These are phyloP conservation scores for Phenganax stokvisi DNA, from an alignment of 92 coral and sea anemone genomes.

Conservation along the genomic window DNA sequence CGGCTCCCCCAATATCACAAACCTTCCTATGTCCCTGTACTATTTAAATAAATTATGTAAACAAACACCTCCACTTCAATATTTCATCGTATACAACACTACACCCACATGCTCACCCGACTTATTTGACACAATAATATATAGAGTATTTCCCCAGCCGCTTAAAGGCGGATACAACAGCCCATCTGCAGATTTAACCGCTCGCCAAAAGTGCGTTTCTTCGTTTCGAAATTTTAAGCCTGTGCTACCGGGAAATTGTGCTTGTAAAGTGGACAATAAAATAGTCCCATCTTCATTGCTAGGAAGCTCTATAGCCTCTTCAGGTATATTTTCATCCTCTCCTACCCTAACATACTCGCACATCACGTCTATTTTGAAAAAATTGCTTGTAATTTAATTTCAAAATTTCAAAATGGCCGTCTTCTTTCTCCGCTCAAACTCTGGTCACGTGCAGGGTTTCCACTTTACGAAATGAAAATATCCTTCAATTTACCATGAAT, in stretches of 20 bases:
- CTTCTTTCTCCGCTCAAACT: neutral
- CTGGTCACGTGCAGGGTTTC: neutral
- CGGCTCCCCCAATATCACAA: no score
- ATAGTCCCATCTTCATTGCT: slow-evolving; percentile 80
- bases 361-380: slow-evolving; percentile 48
- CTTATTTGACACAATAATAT: slow-evolving; percentile 83
- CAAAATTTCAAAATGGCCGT: slow-evolving; percentile 15
- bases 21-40: no score
- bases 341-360: slow-evolving; percentile 75
- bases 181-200: slow-evolving; percentile 73
- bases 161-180: slow-evolving; percentile 78
- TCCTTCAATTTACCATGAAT: no score
- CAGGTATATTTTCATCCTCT: slow-evolving; percentile 86
- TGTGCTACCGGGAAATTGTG: slow-evolving; percentile 95
- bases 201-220: slow-evolving; percentile 84
- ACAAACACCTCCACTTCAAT: no score
- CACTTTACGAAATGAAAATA: no score
- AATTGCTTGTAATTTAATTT: neutral
- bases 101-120: slow-evolving; percentile 29
- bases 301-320: slow-evolving; percentile 80
- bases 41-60: no score
- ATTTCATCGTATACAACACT: no score
- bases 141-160: slow-evolving; percentile 79
- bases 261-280: slow-evolving; percentile 81
- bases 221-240: slow-evolving; percentile 81